Percentiles rank a stretch among this genome's conserved stretches.
phyloP scores from a whole-genome alignment of 2,113 vertebrate species.

The Nematolebias whitei region DNA sequence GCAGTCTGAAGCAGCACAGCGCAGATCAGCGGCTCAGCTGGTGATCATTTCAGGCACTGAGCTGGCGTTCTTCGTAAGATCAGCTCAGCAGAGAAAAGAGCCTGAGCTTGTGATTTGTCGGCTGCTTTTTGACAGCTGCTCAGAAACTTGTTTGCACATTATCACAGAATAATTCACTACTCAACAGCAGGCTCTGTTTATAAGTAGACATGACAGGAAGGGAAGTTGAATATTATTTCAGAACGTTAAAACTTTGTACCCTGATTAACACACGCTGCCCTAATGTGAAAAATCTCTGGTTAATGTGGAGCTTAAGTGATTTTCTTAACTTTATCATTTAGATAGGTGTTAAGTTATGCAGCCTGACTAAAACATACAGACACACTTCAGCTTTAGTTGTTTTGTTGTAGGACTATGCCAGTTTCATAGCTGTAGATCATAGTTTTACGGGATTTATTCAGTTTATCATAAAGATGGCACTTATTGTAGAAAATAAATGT shows the following conservation, averaged over 20 bases:
- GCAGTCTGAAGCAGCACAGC: constrained; percentile 25
- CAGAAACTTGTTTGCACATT: constrained; percentile 23
- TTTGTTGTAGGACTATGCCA: no score
- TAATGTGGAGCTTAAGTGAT: neutral
- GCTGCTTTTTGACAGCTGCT: neutral
- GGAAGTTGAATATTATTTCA: no score
- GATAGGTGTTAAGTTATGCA: neutral
- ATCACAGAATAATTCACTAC: constrained; percentile 5
- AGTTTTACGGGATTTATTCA: no score
- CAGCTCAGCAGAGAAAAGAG: constrained; percentile 20
- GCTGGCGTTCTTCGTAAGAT: constrained; percentile 28
- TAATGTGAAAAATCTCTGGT: neutral
- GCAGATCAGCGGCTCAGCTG: constrained; percentile 29
- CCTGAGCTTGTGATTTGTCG: constrained; percentile 19
- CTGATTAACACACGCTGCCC: no score
- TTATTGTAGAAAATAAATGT: no score
- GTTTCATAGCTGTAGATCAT: no score
- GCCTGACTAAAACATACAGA: no score
- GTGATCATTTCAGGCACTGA: constrained; percentile 12
- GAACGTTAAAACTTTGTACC: no score
- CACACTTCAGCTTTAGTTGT: no score
- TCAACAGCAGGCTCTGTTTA: no score
- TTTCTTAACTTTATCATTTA: neutral
- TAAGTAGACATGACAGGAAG: no score
- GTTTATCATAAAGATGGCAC: no score